Conservation (phyloP, 2,888 invertebrate species). For the Erannis defoliaria region DNA sequence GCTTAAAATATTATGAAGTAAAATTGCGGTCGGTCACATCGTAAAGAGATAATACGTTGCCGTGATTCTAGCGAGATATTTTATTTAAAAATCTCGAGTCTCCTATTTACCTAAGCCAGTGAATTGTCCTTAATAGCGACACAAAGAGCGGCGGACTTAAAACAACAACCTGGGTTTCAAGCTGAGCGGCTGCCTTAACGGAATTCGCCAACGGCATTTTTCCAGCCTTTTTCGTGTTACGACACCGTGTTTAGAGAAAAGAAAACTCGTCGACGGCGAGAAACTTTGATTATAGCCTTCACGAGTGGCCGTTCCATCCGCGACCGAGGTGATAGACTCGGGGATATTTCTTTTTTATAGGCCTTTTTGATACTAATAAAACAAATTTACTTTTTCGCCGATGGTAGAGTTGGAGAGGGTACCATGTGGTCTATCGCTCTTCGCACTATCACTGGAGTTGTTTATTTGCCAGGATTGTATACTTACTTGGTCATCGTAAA, state of each 20-base stretch:
- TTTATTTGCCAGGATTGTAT: slow-evolving; percentile 58
- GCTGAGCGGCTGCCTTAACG: slow-evolving; percentile 62
- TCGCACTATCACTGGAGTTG: slow-evolving; percentile 69
- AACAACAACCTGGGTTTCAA: slow-evolving; percentile 69
- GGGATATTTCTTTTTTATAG: slow-evolving; percentile 82
- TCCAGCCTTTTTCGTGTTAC: slow-evolving; percentile 84
- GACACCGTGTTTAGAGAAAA: slow-evolving; percentile 84
- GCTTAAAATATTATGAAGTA: slow-evolving; percentile 45
- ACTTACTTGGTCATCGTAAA: slow-evolving; percentile 53
- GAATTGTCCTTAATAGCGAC: slow-evolving; percentile 72
- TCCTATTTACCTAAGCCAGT: slow-evolving; percentile 66
- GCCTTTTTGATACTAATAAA: slow-evolving; percentile 84
- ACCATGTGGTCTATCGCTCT: slow-evolving; percentile 75
- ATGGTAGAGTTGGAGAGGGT: slow-evolving; percentile 69
- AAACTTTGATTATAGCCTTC: slow-evolving; percentile 85
- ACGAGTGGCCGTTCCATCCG: slow-evolving; percentile 78
- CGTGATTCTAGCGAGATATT: slow-evolving; percentile 40
- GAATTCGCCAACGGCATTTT: slow-evolving; percentile 80
- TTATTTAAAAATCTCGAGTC: slow-evolving; percentile 53
- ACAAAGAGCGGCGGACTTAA: slow-evolving; percentile 73
- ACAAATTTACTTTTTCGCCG: slow-evolving; percentile 79
- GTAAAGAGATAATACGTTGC: slow-evolving; percentile 43
- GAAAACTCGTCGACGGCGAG: slow-evolving; percentile 82
- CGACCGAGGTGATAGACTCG: slow-evolving; percentile 82
- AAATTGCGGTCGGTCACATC: slow-evolving; percentile 46